phyloP scores from a whole-genome alignment of 2,113 vertebrate genomes.

The Capreolus pygargus region DNA sequence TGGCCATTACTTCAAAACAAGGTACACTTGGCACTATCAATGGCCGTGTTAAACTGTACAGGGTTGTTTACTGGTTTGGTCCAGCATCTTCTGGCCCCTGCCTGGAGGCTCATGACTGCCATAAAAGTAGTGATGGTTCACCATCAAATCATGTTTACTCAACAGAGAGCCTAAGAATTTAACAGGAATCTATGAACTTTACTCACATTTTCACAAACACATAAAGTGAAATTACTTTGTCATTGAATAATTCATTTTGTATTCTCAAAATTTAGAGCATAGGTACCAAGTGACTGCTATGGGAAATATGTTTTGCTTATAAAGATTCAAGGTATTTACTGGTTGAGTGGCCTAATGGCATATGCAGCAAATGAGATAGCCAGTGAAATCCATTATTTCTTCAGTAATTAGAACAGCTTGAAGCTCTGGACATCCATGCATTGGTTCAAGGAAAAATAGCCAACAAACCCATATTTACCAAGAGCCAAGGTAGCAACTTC shows the following conservation, averaged over 20 bases:
- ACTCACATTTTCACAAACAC: not conserved
- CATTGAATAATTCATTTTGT: not conserved
- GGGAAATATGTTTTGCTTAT: conserved; percentile 32
- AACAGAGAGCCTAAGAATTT: conserved; percentile 89
- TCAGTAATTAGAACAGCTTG: not conserved
- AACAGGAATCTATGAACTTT: conserved; percentile 40
- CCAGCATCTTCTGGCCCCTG: conserved; percentile 87
- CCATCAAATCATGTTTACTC: conserved; percentile 88
- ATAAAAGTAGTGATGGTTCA: conserved; percentile 88
- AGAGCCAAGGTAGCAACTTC: not conserved
- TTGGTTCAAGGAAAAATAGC: conserved; percentile 1
- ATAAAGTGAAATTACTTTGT: conserved; percentile 9
- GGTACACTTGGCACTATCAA: conserved; percentile 86
- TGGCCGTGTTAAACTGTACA: conserved; percentile 88
- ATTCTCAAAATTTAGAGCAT: not conserved
- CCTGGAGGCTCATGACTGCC: conserved; percentile 89
- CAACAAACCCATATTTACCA: not conserved
- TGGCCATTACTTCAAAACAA: conserved; percentile 89
- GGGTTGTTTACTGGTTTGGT: conserved; percentile 86
- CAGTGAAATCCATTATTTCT: conserved; percentile 1
- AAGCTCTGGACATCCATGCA: not conserved
- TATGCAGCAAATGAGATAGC: conserved; percentile 7
- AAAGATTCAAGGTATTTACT: not conserved
- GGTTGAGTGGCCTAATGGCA: not conserved
- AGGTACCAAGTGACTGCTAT: not conserved